Evolutionary conservation across 2,797 vertebrate species (phyloP), one percentile per base, ranked within the genome.

Genomic region (Pangasius krempfi): DNA sequence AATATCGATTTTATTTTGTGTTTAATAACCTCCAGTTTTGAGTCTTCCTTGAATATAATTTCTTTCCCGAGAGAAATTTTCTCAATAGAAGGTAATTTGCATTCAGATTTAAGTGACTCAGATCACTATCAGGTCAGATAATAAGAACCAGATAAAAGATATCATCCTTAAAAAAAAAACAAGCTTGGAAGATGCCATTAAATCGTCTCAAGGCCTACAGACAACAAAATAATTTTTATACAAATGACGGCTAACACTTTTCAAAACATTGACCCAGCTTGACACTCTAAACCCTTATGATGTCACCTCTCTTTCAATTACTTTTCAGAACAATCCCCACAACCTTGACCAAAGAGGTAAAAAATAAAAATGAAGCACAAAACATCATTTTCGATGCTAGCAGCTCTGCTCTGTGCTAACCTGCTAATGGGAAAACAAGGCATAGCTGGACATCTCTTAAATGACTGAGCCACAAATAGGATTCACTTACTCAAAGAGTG

Each of bases 401-500:
- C 40, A 52, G 1, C 1, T 52, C 72, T 1, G 44, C 66, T 85
- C 64, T 82, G 47, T 56, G n/a, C 66, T 20, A 62, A 37, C 27
- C 86, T 58, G 33, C 81, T 85, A 89, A 88, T 79, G 60, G n/a
- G 13, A 87, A 90, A 85, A 64, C 54, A 76, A 72, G 54, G 87
- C 52, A 54, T 68, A 73, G 72, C 81, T 68, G 82, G 78, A 87
- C 87, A 85, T 86, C 58, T 86, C 76, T 73, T 86, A 89, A 89
- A 90, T 66, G 86, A 89, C 50, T n/a, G 47, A 85, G 82, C 70
- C 79, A 86, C 84, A 90, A 91, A 89, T 79, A 85, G 84, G 89
- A 92, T 92, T 90, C 89, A 86, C 64, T 84, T 81, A 89, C 85
- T 79, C 79, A 54, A 86, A 76, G 79, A 87, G 73, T 88, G 58